These are phyloP conservation scores for Aethes cnicana DNA, from an alignment of 2,888 invertebrate species.

Conservation along the genomic window DNA sequence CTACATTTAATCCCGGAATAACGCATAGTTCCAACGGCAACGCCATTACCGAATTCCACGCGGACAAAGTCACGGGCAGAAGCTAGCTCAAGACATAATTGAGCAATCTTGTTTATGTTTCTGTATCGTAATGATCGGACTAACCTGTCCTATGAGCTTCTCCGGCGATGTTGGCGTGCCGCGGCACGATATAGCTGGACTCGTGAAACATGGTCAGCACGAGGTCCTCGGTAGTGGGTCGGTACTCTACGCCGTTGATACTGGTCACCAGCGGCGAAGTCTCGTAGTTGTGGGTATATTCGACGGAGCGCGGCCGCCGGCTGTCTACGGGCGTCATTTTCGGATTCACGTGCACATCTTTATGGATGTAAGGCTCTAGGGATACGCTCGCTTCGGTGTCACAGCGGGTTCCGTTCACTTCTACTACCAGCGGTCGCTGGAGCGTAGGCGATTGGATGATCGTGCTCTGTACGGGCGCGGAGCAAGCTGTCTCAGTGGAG, in stretches of 20 bases:
- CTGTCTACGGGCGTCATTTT: slow-evolving; percentile 77
- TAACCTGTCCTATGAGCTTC: slow-evolving; percentile 73
- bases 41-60: too few relatives aligned
- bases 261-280: slow-evolving; percentile 73
- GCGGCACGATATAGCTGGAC: slow-evolving; percentile 70
- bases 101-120: too few relatives aligned
- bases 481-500: slow-evolving; percentile 44
- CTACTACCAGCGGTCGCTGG: slow-evolving; percentile 54
- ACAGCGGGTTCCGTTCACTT: slow-evolving; percentile 62
- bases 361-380: slow-evolving; percentile 73
- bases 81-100: too few relatives aligned
- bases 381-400: slow-evolving; percentile 57
- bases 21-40: too few relatives aligned
- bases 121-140: too few relatives aligned
- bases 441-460: slow-evolving; percentile 9
- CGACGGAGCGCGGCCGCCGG: slow-evolving; percentile 69
- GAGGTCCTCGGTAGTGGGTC: slow-evolving; percentile 73
- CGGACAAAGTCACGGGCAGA: too few relatives aligned
- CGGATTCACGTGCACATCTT: slow-evolving; percentile 79
- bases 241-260: slow-evolving; percentile 75
- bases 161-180: slow-evolving; percentile 60
- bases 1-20: too few relatives aligned
- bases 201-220: slow-evolving; percentile 78
- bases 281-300: slow-evolving; percentile 67
- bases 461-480: slow-evolving; percentile 54